A percentile compares a stretch with the other conserved stretches of the same genome.
Evolutionary conservation across 2,797 vertebrate species (phyloP).

Genomic region (Hapalemur alaotrensis): DNA sequence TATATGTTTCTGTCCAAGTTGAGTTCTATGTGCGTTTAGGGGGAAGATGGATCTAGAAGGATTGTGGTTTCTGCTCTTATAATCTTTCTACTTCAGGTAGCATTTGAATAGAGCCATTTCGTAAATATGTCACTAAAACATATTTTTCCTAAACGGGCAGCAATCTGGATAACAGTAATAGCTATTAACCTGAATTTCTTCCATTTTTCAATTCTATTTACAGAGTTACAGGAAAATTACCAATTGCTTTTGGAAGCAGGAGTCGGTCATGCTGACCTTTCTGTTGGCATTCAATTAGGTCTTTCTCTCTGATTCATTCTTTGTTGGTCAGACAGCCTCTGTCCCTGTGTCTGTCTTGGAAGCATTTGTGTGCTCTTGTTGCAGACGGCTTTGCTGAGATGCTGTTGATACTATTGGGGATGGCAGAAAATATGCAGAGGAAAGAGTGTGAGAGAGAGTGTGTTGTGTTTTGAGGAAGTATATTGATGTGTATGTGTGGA

Average conservation of each 20-base stretch:
- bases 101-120: constrained; percentile 36
- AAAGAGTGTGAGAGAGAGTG: background rate
- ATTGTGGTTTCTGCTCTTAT: background rate
- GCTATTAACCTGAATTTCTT: constrained; percentile 49
- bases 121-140: constrained; percentile 15
- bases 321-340: background rate
- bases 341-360: background rate
- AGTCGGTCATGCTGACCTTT: constrained; percentile 46
- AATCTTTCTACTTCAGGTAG: constrained; percentile 14
- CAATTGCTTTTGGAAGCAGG: constrained; percentile 33
- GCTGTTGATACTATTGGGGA: background rate
- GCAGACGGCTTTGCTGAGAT: background rate
- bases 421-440: background rate
- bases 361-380: background rate
- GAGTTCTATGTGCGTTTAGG: background rate
- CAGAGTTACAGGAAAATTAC: constrained; percentile 19
- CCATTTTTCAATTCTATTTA: constrained; percentile 41
- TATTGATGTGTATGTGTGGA: background rate
- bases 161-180: constrained; percentile 25
- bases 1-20: background rate
- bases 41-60: background rate
- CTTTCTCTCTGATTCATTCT: constrained; percentile 23
- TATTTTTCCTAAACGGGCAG: constrained; percentile 15
- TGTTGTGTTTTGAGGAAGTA: background rate
- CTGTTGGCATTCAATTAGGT: constrained; percentile 39